phyloP scores from a whole-genome alignment of 1,140 invertebrate species.

The Grapholita molesta region DNA sequence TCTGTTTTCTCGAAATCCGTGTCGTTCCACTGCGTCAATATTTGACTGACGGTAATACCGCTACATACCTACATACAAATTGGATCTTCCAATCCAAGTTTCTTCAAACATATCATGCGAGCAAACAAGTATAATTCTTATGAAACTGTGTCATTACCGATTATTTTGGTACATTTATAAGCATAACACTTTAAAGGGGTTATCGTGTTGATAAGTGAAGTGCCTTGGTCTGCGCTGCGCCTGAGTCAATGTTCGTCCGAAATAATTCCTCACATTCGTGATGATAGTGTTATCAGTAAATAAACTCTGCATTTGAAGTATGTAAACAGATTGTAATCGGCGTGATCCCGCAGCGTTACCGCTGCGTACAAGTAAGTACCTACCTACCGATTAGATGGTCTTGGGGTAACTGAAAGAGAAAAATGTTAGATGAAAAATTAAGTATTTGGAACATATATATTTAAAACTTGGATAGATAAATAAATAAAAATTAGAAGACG shows the following conservation, averaged over 20 bases:
- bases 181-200: slow-evolving; percentile 40
- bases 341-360: slow-evolving; percentile 38
- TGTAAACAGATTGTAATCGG: slow-evolving; percentile 62
- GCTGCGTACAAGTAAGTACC: background rate
- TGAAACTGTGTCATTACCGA: slow-evolving; percentile 41
- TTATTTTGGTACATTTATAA: slow-evolving; percentile 27
- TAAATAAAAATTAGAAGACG: background rate
- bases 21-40: slow-evolving; percentile 72
- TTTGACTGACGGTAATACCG: slow-evolving; percentile 70
- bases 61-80: slow-evolving; percentile 67
- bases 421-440: background rate
- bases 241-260: slow-evolving; percentile 63
- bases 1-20: slow-evolving; percentile 71
- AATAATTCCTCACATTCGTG: slow-evolving; percentile 63
- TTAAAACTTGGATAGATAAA: background rate
- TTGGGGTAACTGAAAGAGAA: background rate
- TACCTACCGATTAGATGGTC: no score
- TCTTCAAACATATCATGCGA: slow-evolving; percentile 31
- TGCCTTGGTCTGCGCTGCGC: slow-evolving; percentile 24
- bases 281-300: slow-evolving; percentile 51
- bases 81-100: slow-evolving; percentile 40
- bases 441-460: background rate
- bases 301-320: slow-evolving; percentile 69
- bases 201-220: slow-evolving; percentile 57
- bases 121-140: slow-evolving; percentile 19